phyloP scores from a whole-genome alignment of 2,113 vertebrate genomes.

The Aspiorhynchus laticeps region DNA sequence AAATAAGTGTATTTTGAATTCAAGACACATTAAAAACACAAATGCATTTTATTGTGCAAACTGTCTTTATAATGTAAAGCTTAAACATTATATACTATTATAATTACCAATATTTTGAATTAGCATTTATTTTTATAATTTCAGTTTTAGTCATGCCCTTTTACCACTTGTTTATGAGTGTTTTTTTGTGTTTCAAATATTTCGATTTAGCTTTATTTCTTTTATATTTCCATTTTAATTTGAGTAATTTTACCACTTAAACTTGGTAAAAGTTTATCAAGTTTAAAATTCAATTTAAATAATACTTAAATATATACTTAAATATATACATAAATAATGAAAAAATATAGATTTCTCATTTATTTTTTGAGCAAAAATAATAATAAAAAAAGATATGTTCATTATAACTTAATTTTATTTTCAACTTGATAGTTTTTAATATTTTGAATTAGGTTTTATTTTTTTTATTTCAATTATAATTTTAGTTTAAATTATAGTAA shows the following conservation, averaged over 20 bases:
- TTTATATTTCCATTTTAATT: too few species aligned
- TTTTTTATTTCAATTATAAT: too few species aligned
- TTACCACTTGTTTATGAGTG: not conserved
- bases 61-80: not conserved
- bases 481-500: too few species aligned
- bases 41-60: not conserved
- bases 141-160: not conserved
- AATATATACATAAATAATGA: too few species aligned
- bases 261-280: too few species aligned
- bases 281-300: too few species aligned
- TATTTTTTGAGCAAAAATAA: too few species aligned
- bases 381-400: too few species aligned
- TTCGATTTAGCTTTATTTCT: not conserved
- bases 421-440: not conserved
- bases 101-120: not conserved
- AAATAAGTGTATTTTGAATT: not conserved
- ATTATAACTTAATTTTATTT: too few species aligned
- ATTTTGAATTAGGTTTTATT: not conserved
- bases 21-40: not conserved
- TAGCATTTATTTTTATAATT: not conserved
- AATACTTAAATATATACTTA: too few species aligned
- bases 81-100: not conserved
- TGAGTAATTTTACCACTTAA: too few species aligned
- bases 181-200: not conserved
- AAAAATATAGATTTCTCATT: too few species aligned